These are phyloP conservation scores for Aradus depressus DNA, from an alignment of 2,888 invertebrate species.

Conservation along the genomic window DNA sequence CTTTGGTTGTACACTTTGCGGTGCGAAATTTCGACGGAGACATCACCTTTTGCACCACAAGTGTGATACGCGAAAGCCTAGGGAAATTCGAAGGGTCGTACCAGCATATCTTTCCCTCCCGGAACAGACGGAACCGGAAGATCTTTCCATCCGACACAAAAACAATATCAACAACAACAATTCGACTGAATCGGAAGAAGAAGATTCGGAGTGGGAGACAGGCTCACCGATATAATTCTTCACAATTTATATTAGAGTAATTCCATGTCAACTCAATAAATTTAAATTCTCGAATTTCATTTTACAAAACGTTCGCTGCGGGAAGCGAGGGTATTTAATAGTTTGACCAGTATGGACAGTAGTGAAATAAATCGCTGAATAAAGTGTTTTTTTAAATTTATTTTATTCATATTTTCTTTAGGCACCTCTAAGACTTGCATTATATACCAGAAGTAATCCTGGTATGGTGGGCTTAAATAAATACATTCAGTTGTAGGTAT, in stretches of 20 bases:
- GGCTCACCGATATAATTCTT: constrained; percentile 36
- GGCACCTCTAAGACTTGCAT: no score
- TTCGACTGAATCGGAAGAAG: constrained; percentile 17
- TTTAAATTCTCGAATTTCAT: not conserved
- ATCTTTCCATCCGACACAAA: constrained; percentile 55
- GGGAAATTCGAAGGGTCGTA: not conserved
- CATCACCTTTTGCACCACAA: constrained; percentile 80
- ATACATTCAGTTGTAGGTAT: no score
- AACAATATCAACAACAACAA: constrained; percentile 31
- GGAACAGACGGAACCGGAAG: constrained; percentile 86
- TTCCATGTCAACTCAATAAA: not conserved
- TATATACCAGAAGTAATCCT: no score
- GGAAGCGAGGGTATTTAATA: not conserved
- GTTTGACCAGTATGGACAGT: not conserved
- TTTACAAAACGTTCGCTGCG: not conserved
- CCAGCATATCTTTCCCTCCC: constrained; percentile 40
- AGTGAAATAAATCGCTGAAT: not conserved
- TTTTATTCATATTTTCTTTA: no score
- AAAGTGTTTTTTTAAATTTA: not conserved
- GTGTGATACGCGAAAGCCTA: constrained; percentile 45
- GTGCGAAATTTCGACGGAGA: constrained; percentile 67
- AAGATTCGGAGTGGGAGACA: constrained; percentile 11
- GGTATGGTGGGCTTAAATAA: no score
- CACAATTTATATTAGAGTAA: constrained; percentile 40
- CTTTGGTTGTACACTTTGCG: constrained; percentile 69